Evolutionary conservation across 2,113 vertebrate species (phyloP), one percentile per base, ranked within the genome.

Genomic region (Psittacus erithacus): DNA sequence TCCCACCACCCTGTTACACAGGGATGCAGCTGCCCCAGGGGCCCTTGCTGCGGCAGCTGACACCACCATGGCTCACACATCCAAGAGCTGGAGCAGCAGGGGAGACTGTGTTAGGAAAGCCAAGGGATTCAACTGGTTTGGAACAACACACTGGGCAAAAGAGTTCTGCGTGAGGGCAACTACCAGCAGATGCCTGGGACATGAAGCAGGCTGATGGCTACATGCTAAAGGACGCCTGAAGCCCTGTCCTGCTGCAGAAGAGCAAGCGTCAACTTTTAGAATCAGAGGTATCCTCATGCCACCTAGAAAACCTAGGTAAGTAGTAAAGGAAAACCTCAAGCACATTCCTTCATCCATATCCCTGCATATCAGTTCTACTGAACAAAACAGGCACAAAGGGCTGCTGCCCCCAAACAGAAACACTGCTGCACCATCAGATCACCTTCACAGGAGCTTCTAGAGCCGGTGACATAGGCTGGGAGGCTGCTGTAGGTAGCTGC

Each of bases 91-190:
- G 12, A 31, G 73, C 33, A 47, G 24, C 4, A 63, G 49, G 38
- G 23, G 25, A 82, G 52, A 46, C 14, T 1, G 7, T 2, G 1
- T 28, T 24, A 82, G 69, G 19, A 82, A 68, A 84, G 35, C 23
- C 2, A 1, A 63, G 38, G 35, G 38, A n/a, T 50, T 35, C 11
- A 2, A 8, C 33, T 68, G 17, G 31, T 59, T 73, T 68, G 27
- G 19, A 27, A 29, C 0, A 0, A 38, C 12, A 50, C 9, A 25
- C 0, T 0, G 7, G 24, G 13, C 44, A 62, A 59, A 71, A 41
- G 16, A 23, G n/a, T 44, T 49, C 22, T 43, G 33, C 3, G 4
- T 0, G 14, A 57, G 8, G 11, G 17, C 7, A 31, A 63, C 22
- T 49, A 20, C 14, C 10, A 3, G 27, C 15, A 47, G 53, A 22